Percentiles rank a stretch among this genome's conserved stretches.
Evolutionary conservation across 2,888 invertebrate species (phyloP).

Genomic region (Melanophora roralis): DNA sequence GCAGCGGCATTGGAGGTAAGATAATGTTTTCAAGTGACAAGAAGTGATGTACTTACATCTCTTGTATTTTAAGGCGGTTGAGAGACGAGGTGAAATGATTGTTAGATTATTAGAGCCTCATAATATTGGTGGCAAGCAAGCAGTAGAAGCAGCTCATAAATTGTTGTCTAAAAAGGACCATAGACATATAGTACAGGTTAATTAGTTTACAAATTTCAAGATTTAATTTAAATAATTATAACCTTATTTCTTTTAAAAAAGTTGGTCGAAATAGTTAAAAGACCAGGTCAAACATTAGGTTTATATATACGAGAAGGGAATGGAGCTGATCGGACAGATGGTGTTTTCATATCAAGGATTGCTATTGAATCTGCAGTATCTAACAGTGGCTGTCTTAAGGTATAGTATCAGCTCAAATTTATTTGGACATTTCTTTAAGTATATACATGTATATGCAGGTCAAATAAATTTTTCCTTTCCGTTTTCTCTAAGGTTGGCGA

Average conservation of each 20-base stretch:
- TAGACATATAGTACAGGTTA: conserved; percentile 83
- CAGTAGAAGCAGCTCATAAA: conserved; percentile 91
- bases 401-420: conserved; percentile 67
- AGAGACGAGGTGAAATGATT: conserved; percentile 96
- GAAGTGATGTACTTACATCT: not conserved
- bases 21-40: not conserved
- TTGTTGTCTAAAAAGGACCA: conserved; percentile 82
- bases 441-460: not conserved
- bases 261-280: conserved; percentile 98
- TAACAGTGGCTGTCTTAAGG: conserved; percentile 96
- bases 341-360: conserved; percentile 97
- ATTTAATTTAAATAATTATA: not conserved
- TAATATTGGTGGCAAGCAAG: conserved; percentile 91
- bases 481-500: conserved; percentile 92
- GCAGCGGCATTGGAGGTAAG: conserved; percentile 91
- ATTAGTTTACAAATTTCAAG: not conserved
- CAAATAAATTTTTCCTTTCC: not conserved
- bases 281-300: conserved; percentile 98
- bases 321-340: conserved; percentile 95
- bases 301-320: conserved; percentile 99
- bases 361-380: conserved; percentile 98
- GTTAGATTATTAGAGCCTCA: conserved; percentile 92
- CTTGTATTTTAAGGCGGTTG: conserved; percentile 82
- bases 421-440: too few species aligned
- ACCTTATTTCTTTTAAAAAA: conserved; percentile 69